These are phyloP conservation scores for Tichodroma muraria DNA, from an alignment of 2,113 vertebrate species.

Conservation along the genomic window DNA sequence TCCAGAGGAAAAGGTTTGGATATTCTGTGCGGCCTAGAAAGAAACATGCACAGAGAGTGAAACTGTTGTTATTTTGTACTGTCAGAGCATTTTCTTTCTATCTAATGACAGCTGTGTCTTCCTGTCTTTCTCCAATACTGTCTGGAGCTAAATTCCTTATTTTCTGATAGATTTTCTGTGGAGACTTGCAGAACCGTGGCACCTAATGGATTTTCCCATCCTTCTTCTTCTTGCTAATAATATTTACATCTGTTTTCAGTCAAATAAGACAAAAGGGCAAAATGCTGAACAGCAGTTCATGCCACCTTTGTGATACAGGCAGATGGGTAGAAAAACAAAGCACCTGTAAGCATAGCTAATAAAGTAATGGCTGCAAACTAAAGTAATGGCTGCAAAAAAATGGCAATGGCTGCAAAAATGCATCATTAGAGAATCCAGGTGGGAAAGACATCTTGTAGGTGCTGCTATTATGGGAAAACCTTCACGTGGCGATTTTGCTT, in stretches of 20 bases:
- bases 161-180: not conserved
- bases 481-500: not conserved
- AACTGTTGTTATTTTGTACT: not conserved
- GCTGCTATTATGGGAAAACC: not conserved
- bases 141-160: not conserved
- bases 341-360: not conserved
- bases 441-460: not conserved
- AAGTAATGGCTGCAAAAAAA: not conserved
- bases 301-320: not conserved
- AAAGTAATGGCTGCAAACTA: not conserved
- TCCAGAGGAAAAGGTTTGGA: not conserved
- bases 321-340: not conserved
- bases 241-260: not conserved
- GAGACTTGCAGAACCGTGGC: not conserved
- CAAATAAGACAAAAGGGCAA: not conserved
- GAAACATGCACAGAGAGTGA: not conserved
- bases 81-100: not conserved
- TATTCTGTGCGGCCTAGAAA: not conserved
- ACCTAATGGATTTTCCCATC: not conserved
- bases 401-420: not conserved
- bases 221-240: not conserved
- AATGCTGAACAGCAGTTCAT: not conserved
- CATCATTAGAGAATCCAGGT: not conserved
- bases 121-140: not conserved
- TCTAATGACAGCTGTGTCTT: not conserved